Conservation (phyloP, 2,797 vertebrate genomes). For the Pseudotriccus pelzelni region DNA sequence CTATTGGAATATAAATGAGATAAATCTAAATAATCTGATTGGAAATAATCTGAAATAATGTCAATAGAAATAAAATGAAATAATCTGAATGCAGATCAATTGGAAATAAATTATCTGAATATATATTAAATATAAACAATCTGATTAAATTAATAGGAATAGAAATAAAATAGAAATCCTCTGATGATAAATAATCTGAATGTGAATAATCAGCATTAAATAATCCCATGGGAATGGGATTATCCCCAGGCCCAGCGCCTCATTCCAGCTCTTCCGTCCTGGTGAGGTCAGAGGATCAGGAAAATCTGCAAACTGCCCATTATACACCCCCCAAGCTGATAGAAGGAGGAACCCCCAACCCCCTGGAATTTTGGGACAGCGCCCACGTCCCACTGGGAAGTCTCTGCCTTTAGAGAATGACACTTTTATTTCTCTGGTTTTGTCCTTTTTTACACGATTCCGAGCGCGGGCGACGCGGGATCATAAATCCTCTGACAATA, state of each 20-base stretch:
- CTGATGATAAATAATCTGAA: background rate
- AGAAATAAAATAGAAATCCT: background rate
- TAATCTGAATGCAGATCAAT: background rate
- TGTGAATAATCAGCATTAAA: background rate
- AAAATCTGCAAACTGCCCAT: background rate
- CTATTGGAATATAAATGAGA: background rate
- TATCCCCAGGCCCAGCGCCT: background rate
- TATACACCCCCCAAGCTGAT: background rate
- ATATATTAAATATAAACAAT: background rate
- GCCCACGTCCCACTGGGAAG: background rate
- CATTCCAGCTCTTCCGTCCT: constrained; percentile 72
- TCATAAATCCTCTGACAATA: constrained; percentile 77
- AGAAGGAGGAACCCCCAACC: background rate
- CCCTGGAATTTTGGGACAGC: rapidly evolving
- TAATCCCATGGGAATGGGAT: rapidly evolving
- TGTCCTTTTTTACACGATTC: constrained; percentile 33
- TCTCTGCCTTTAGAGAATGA: constrained; percentile 25
- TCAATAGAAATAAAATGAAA: background rate
- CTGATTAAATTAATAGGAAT: background rate
- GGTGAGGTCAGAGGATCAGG: background rate
- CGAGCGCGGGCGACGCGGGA: constrained; percentile 47
- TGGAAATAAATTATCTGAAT: background rate
- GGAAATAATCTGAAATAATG: background rate
- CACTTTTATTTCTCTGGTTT: background rate
- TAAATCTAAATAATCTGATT: background rate